A percentile compares a stretch with the other conserved stretches of the same genome.
Evolutionary conservation across 2,113 vertebrate genomes (phyloP).

Genomic region (Tachysurus fulvidraco): DNA sequence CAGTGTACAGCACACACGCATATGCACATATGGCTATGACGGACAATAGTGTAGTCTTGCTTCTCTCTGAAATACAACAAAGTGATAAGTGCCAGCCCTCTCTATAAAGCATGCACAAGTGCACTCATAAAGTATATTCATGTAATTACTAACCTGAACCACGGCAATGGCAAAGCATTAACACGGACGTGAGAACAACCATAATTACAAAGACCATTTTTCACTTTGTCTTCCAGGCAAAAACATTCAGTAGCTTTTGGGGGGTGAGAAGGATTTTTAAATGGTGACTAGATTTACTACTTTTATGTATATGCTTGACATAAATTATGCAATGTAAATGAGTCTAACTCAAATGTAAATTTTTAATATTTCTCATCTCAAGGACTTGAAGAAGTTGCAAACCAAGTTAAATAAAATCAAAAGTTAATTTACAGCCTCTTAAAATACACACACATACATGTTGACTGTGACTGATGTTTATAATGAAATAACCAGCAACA

Average conservation of each 20-base stretch:
- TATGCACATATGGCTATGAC: neutral
- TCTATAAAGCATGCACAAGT: neutral
- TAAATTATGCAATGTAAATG: neutral
- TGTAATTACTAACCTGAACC: conserved; percentile 25
- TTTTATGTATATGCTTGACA: too few species aligned
- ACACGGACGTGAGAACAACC: conserved; percentile 32
- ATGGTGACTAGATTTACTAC: neutral
- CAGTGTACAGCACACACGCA: neutral
- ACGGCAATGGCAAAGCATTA: conserved; percentile 37
- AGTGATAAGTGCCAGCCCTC: conserved; percentile 14
- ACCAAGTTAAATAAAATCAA: conserved; percentile 5
- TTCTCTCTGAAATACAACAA: conserved; percentile 15
- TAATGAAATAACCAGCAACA: conserved; percentile 36
- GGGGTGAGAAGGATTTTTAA: neutral
- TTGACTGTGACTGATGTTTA: conserved; percentile 21
- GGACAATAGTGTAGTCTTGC: neutral
- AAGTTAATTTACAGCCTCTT: conserved; percentile 21
- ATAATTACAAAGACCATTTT: conserved; percentile 18
- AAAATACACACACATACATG: conserved; percentile 22
- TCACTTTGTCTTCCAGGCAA: neutral
- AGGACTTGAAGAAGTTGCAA: neutral
- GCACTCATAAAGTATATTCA: conserved; percentile 30
- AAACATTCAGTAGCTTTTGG: neutral
- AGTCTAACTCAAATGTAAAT: neutral
- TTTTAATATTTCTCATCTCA: neutral